Base-by-base conservation (phyloP, 2,113 vertebrate genomes). In the Dasyprocta punctata region DNA sequence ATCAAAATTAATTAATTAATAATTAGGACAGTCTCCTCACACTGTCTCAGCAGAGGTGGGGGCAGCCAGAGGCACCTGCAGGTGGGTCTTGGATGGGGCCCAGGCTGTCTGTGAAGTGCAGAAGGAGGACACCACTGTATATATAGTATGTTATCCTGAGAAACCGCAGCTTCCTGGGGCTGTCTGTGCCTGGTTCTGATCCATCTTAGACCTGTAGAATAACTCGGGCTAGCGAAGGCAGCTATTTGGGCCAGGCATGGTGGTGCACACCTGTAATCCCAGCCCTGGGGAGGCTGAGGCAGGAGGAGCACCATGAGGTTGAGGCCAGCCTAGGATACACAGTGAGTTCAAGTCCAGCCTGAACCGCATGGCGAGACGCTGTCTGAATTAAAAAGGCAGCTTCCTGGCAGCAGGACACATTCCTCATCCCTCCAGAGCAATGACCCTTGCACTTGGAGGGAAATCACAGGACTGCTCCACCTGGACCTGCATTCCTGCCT, bases 51-150 rank as follows among this genome's bases (percentile, higher is more conserved):
- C 56, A 49, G 22, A 44, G 12, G 13, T 11, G 14, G 22, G 14
- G 0, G 0, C 2, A 14, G 9, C 52, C 5, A 16, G 41, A 65
- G 41, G 1, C 0, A 17, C 19, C 24, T 88, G 4, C 28, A 38
- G 16, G 36, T 71, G 11, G 13, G 13, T 3, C 12, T 14, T 28
- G 36, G 22, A 22, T 67, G 56, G 36, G 33, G 12, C 36, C 30
- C 2, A 11, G 7, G 3, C 3, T 67, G 7, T 10, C n/a, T 38
- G n/a, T 19, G 5, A 5, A 33, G 2, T 14, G 10, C 36, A 17
- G 58, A 6, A 22, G 13, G 20, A 17, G 3, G 9, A 33, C 71
- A 11, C 22, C 26, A 16, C 52, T 16, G 14, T 54, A 33, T 69
- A 73, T 0, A 16, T 2, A 52, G 1, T 5, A 13, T 0, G 30